Evolutionary conservation across 1,140 invertebrate species (phyloP), one percentile per base, ranked within the genome.

Genomic region (Drosophila serrata): DNA sequence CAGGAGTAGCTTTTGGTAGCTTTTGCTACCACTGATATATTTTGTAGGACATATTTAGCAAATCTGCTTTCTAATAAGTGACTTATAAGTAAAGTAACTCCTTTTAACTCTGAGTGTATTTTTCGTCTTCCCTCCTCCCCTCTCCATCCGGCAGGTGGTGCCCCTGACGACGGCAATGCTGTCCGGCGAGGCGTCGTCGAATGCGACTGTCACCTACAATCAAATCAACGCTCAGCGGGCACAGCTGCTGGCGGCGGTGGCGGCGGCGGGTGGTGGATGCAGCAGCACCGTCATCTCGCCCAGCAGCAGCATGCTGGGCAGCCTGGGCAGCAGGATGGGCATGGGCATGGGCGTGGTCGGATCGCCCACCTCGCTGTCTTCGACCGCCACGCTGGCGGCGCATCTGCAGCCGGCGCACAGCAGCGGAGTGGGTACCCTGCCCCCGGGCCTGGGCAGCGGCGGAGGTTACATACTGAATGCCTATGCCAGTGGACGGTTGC

Each of bases 211-310:
- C 76, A 87, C 78, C 69, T 92, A 90, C 65, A 92, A 91, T 82
- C 90, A 92, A 65, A 92, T 92, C 58, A 92, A 79, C 35, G 61
- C 90, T 19, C 90, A 92, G 46, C 62, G 90, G 11, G 84, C 90
- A 8, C 87, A 91, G 48, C 73, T 91, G 9, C 17, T 90, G 69
- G 85, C 85, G 15, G 85, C 85, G 11, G 85, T 90, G n/a, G 86
- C 81, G 4, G 85, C 81, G 4, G 78, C 72, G 8, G 85, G 85
- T 6, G 85, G 85, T 4, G 86, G 81, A 4, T 90, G 85, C 78
- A 90, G 86, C 86, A 90, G 81, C 60, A 82, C 82, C 42, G 87
- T 90, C 35, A 90, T 91, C 40, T 91, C 86, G 59, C 79, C 86
- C 59, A 90, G 72, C 64, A 82, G 75, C 86, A 87, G 80, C 43